phyloP scores from a whole-genome alignment of 2,888 invertebrate genomes.

The Stenodera caucasica region DNA sequence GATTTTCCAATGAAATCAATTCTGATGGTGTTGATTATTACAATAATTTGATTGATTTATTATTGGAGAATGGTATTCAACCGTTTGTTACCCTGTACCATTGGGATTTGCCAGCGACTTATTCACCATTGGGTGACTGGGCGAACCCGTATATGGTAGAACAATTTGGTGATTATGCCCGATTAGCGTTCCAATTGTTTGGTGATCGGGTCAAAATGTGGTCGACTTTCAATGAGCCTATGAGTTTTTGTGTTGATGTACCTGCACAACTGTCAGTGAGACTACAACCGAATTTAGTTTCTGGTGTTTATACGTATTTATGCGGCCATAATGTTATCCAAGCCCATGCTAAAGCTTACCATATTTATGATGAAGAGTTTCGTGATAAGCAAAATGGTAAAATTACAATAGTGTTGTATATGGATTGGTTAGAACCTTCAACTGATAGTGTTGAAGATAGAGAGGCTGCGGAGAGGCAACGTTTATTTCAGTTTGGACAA shows the following conservation, averaged over 20 bases:
- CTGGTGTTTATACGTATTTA: conserved; percentile 65
- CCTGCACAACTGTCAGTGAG: not conserved
- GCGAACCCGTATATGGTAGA: conserved; percentile 3
- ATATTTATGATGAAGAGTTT: conserved; percentile 65
- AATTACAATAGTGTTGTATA: conserved; percentile 60
- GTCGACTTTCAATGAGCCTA: conserved; percentile 37
- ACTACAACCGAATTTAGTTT: conserved; percentile 46
- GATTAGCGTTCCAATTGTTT: conserved; percentile 59
- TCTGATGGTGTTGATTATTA: conserved; percentile 70
- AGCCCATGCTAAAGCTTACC: conserved; percentile 69
- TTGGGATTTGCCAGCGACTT: conserved; percentile 60
- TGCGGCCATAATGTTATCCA: conserved; percentile 68
- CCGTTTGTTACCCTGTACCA: conserved; percentile 60
- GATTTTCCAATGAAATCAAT: conserved; percentile 66
- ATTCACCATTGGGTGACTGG: conserved; percentile 47
- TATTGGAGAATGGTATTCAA: conserved; percentile 58
- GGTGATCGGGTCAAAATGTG: conserved; percentile 64
- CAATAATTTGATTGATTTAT: conserved; percentile 61
- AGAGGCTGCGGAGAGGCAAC: conserved; percentile 60
- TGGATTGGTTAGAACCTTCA: conserved; percentile 65
- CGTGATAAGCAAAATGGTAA: conserved; percentile 59
- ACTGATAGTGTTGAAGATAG: conserved; percentile 58
- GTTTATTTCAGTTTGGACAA: conserved; percentile 35
- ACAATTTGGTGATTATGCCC: conserved; percentile 15
- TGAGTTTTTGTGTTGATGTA: conserved; percentile 14